Evolutionary conservation across 1,140 invertebrate genomes (phyloP).

Genomic region (Marisa cornuarietis): DNA sequence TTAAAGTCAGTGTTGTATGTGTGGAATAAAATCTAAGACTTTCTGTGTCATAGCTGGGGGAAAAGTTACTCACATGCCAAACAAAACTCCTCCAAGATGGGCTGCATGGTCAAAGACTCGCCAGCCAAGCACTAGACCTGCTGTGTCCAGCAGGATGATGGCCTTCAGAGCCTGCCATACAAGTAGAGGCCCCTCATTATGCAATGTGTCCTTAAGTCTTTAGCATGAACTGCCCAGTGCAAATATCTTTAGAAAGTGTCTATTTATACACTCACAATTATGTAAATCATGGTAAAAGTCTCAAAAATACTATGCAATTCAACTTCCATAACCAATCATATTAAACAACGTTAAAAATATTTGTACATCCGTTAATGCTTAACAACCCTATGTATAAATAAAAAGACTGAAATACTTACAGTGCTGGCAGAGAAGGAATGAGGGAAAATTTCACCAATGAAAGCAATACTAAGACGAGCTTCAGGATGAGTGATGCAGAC

Average conservation of each 20-base stretch:
- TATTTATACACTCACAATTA: not conserved
- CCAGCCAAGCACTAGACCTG: slow-evolving; percentile 88
- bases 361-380: too few relatives aligned
- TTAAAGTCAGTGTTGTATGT: too few relatives aligned
- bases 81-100: slow-evolving; percentile 91
- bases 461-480: slow-evolving; percentile 85
- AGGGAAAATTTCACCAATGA: slow-evolving; percentile 80
- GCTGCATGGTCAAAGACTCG: slow-evolving; percentile 96
- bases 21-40: too few relatives aligned
- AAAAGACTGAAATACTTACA: slow-evolving; percentile 70
- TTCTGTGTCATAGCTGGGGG: too few relatives aligned
- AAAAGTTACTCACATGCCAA: slow-evolving; percentile 79
- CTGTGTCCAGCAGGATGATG: slow-evolving; percentile 82
- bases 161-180: slow-evolving; percentile 82
- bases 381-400: not conserved
- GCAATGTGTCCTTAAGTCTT: not conserved
- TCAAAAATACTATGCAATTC: too few relatives aligned
- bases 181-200: not conserved
- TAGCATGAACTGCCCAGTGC: not conserved
- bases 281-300: not conserved
- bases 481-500: slow-evolving; percentile 89
- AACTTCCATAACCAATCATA: too few relatives aligned
- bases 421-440: slow-evolving; percentile 82
- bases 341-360: too few relatives aligned
- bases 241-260: not conserved